Conservation (phyloP, 2,797 vertebrate species). For the Hippocampus kuda region DNA sequence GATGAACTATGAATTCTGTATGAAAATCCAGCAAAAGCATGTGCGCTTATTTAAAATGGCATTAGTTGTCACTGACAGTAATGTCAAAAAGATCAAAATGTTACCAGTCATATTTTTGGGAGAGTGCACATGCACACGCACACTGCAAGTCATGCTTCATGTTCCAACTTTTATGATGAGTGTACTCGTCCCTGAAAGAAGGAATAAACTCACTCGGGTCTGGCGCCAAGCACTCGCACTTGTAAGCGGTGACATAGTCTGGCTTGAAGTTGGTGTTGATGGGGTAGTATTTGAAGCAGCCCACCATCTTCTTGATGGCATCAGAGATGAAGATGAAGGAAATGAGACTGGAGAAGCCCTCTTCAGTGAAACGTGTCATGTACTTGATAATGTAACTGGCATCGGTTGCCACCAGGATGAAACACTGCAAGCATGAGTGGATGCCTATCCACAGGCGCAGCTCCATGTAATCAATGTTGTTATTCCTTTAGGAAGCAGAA, state of each 20-base stretch:
- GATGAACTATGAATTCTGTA: too few relatives aligned
- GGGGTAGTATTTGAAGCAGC: constrained; percentile 88
- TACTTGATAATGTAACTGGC: constrained; percentile 98
- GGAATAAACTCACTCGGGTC: constrained; percentile 78
- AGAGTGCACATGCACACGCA: too few relatives aligned
- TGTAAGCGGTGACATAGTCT: constrained; percentile 85
- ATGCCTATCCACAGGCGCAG: constrained; percentile 96
- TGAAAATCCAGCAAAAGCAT: not conserved
- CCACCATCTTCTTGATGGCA: constrained; percentile 95
- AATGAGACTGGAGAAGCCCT: constrained; percentile 98
- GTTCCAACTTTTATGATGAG: not conserved
- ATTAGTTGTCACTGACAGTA: not conserved
- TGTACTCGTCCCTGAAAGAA: constrained; percentile 26
- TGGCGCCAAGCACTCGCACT: constrained; percentile 88
- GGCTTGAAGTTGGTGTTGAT: constrained; percentile 89
- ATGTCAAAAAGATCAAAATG: not conserved
- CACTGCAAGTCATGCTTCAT: too few relatives aligned
- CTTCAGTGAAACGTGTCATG: constrained; percentile 95
- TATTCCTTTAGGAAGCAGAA: constrained; percentile 65
- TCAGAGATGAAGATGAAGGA: constrained; percentile 99
- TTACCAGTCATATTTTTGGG: too few relatives aligned
- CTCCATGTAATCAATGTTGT: constrained; percentile 91
- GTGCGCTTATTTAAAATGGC: not conserved
- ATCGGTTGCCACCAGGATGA: constrained; percentile 84
- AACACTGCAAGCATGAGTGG: constrained; percentile 92